phyloP scores from a whole-genome alignment of 2,797 vertebrate species.

The Alcedo atthis region DNA sequence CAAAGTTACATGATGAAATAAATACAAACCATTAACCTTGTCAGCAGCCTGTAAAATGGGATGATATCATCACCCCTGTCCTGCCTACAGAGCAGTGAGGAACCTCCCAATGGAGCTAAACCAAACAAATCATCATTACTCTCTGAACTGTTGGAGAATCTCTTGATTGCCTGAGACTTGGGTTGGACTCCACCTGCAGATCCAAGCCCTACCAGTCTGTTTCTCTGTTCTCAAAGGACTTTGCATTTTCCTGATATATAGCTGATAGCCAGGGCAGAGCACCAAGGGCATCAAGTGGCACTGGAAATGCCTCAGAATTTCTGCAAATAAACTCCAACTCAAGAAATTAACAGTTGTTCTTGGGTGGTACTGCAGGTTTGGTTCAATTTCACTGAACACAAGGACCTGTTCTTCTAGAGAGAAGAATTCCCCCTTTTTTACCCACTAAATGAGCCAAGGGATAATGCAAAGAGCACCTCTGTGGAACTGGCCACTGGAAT shows the following conservation, averaged over 20 bases:
- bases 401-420: not conserved
- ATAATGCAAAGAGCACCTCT: not conserved
- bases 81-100: not conserved
- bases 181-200: too few species aligned
- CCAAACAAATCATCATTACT: not conserved
- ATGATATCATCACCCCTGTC: not conserved
- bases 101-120: not conserved
- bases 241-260: accelerated
- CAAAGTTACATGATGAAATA: not conserved
- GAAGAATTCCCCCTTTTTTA: not conserved
- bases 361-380: not conserved
- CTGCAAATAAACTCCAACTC: not conserved
- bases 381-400: not conserved
- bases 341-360: accelerated
- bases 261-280: not conserved
- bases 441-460: not conserved
- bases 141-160: not conserved
- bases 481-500: not conserved
- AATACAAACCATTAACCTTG: not conserved
- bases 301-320: not conserved
- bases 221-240: not conserved
- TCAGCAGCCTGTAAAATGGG: not conserved
- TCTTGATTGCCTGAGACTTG: not conserved
- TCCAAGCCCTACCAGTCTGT: too few species aligned
- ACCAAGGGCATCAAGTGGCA: accelerated